Base-by-base conservation (phyloP, 2,888 invertebrate genomes). In the Lutraria lutraria region DNA sequence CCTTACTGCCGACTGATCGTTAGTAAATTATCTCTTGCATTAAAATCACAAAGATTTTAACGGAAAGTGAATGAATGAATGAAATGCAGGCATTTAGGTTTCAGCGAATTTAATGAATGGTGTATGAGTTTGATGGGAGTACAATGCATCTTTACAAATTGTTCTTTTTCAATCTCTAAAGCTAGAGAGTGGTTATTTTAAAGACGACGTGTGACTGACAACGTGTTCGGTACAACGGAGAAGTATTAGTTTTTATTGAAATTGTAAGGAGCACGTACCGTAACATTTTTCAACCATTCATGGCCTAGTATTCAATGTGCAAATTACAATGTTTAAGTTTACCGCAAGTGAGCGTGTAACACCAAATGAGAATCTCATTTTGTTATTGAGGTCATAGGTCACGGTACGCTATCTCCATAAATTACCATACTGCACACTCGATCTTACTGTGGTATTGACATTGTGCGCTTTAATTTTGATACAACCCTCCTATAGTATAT, bases 391-490 rank as follows among this genome's bases (percentile, higher is more conserved):
- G 87, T 80, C 81, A 80, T 43, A 83, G 34, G 87, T 79, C n/a
- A 87, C 52, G 80, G 56, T 83, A 83, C 25, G 16, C 1, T 21
- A 63, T 88, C 87, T 52, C 52, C 83, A 83, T 86, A 80, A 86
- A 86, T 89, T 89, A 89, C 34, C 89, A 89, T 89, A 81, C 82
- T 86, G 83, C 83, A 89, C 83, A 86, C 86, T n/a, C 43, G 79
- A 43, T 63, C 29, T 31, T 43, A 8, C 43, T 85, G 79, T 80
- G 34, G 31, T 60, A 53, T 21, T n/a, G 12, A 21, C 54, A 56
- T 56, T 85, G 80, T 88, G 83, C 83, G 83, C 80, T 56, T 88
- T 88, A 88, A 88, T 88, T 88, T 88, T 83, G 29, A 84, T 88
- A 83, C 63, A 60, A 80, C 85, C 87, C 87, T 88, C 83, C 43